Conservation (phyloP, 35 echinoderm and acorn worm species). For the Heliocidaris erythrogramma region DNA sequence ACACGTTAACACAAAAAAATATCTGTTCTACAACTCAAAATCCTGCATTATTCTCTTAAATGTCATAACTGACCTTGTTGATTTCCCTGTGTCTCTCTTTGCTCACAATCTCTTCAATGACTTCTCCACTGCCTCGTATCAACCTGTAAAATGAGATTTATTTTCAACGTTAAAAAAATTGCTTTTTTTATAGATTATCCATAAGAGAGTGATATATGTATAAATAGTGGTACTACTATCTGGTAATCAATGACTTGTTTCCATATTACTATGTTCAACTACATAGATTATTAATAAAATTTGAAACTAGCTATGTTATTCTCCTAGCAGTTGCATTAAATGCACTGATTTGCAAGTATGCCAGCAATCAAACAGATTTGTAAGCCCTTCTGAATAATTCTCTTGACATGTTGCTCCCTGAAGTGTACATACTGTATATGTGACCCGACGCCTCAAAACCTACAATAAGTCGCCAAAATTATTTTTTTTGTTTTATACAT, state of each 20-base stretch:
- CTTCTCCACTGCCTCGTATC: conserved; percentile 90
- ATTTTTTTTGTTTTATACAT: no score
- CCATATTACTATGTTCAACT: not conserved
- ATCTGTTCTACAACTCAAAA: not conserved
- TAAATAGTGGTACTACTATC: not conserved
- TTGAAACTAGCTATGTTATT: not conserved
- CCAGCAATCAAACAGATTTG: no score
- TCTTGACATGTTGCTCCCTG: no score
- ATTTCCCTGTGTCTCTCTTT: conserved; percentile 87
- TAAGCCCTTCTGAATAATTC: no score
- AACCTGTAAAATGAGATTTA: conserved; percentile 48
- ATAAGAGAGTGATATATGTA: not conserved
- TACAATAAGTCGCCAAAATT: no score
- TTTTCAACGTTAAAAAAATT: not conserved
- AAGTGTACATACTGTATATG: no score
- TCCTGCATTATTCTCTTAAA: not conserved
- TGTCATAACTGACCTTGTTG: conserved; percentile 72
- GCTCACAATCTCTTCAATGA: conserved; percentile 97
- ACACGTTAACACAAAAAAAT: no score
- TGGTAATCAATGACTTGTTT: no score
- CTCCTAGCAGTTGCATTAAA: not conserved
- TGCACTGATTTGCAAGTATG: no score
- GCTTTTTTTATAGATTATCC: not conserved
- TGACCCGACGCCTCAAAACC: no score
- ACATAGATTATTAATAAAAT: not conserved